A percentile compares a stretch with the other conserved stretches of the same genome.
phyloP scores from a whole-genome alignment of 1,140 invertebrate species.

The Rhopalosiphum maidis region DNA sequence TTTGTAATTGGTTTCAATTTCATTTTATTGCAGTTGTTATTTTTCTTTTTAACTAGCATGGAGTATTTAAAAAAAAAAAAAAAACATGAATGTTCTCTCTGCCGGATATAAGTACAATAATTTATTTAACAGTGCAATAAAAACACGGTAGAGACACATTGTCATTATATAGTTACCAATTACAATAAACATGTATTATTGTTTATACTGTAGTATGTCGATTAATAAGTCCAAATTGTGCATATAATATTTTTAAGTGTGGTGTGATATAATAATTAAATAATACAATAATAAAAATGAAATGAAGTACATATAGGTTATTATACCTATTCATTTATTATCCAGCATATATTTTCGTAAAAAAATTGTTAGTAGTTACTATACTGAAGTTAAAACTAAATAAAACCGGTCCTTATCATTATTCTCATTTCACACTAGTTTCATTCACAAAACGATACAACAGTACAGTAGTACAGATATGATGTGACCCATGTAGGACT shows the following conservation, averaged over 20 bases:
- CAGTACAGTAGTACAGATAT: not conserved
- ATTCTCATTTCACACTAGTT: not conserved
- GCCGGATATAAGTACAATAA: not conserved
- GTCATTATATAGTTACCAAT: not conserved
- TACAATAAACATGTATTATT: not conserved
- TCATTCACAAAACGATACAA: constrained; percentile 23
- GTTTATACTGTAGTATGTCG: not conserved
- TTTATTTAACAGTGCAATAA: not conserved
- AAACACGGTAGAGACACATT: not conserved
- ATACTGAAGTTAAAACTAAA: not conserved
- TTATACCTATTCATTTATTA: not conserved
- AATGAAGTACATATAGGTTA: not conserved
- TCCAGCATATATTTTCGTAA: not conserved
- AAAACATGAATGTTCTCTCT: not conserved
- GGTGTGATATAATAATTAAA: not conserved
- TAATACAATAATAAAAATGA: not conserved
- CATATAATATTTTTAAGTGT: not conserved
- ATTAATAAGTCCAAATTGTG: not conserved
- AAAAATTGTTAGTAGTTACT: not conserved
- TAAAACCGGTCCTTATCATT: constrained; percentile 30
- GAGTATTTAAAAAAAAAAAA: not conserved
- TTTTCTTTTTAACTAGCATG: not conserved
- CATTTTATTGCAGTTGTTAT: constrained; percentile 9
- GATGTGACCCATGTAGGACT: not conserved
- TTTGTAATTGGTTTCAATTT: constrained; percentile 30